Conservation (phyloP, 64 coral and sea anemone genomes). For the Astreopora myriophthalma region DNA sequence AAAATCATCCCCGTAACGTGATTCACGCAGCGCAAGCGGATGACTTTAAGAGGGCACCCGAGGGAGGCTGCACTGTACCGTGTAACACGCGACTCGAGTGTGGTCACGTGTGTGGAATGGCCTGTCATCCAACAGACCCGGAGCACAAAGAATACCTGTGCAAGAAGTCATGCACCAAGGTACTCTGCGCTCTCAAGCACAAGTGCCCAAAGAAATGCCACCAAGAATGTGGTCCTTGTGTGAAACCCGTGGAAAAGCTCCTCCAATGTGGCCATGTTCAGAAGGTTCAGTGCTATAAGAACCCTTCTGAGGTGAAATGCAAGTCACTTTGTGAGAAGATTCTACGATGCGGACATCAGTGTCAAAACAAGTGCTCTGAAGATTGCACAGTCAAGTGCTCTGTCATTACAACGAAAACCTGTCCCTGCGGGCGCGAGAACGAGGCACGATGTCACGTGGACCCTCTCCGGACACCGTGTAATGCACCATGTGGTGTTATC, state of each 20-base stretch:
- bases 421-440: conserved; percentile 72
- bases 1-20: conserved; percentile 55
- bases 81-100: conserved; percentile 62
- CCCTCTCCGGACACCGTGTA: conserved; percentile 15
- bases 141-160: conserved; percentile 69
- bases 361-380: conserved; percentile 60
- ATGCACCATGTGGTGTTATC: conserved; percentile 33
- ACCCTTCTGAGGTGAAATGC: conserved; percentile 42
- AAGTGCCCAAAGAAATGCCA: conserved; percentile 43
- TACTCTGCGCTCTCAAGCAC: conserved; percentile 13
- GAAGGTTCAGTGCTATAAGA: conserved; percentile 26
- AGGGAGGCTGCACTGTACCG: conserved; percentile 68
- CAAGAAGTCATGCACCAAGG: conserved; percentile 39
- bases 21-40: conserved; percentile 28
- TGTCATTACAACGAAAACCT: conserved; percentile 12
- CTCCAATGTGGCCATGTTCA: conserved; percentile 50
- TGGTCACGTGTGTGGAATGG: conserved; percentile 71
- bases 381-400: conserved; percentile 62
- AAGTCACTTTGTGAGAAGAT: conserved; percentile 20
- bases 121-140: conserved; percentile 80
- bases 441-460: conserved; percentile 34
- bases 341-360: conserved; percentile 78
- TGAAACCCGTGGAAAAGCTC: neutral
- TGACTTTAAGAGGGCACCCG: conserved; percentile 70
- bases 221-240: conserved; percentile 57